Evolutionary conservation across 1,140 invertebrate genomes (phyloP), one percentile per base, ranked within the genome.

Genomic region (Apis cerana): DNA sequence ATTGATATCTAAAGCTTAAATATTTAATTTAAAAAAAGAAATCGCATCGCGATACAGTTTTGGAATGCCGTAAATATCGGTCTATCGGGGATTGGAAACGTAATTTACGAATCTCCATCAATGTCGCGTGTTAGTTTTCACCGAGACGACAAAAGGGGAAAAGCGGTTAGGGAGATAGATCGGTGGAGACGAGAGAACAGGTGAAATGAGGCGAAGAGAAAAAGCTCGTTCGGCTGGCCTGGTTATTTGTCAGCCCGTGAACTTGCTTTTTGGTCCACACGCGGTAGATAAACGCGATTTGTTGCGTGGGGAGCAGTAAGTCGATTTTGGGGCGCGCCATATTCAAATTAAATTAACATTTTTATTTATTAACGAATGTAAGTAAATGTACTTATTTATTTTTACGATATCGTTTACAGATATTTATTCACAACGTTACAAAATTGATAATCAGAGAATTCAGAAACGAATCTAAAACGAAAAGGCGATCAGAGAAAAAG

Each of bases 231-330:
- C 71, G 64, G 61, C 33, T 56, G 74, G 74, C 58, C 52, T 65
- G 68, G 52, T 80, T 80, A 43, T 76, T 72, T 76, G 85, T 77
- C 72, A 76, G 83, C 19, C 83, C 12, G 77, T 76, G 83, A 76
- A 81, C 71, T 65, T 69, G 67, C 78, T 52, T 81, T 76, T 86
- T 61, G 78, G 19, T 82, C 72, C 83, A 52, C 72, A 23, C 72
- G 15, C 68, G 17, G 62, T 75, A 21, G 76, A 85, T 70, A 86
- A 86, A 76, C 43, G 79, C 43, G 23, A 17, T 43, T 43, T 43
- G 75, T 70, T 65, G 52, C 68, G 23, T 33, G 67, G 33, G 23
- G 27, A 71, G 27, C 65, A 33, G 11, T 54, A n/a, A n/a, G 33
- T 70, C 43, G 65, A 33, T 79, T 69, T 70, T 50, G 1, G 7